Base-by-base conservation (phyloP, 2,888 invertebrate species). In the Drosophila setosimentum region DNA sequence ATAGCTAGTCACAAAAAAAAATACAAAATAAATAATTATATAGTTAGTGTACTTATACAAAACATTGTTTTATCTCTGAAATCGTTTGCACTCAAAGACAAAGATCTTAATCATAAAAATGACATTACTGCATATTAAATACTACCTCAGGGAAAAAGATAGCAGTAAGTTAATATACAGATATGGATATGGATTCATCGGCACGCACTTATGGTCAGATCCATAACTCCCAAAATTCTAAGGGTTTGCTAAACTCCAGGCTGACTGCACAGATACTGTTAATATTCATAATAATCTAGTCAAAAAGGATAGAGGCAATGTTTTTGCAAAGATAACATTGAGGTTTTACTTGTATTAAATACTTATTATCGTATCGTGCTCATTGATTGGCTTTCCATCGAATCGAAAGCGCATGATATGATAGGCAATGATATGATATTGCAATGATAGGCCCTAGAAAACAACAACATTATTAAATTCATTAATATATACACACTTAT, bases 1-100 rank as follows among this genome's bases (percentile, higher is more conserved):
- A 88, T 60, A 80, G 67, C 40, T 50, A 21, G 21, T 2, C 21
- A 8, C 7, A 54, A n/a, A 13, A 37, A 8, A 2, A 29, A 4
- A 18, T 32, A 27, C 2, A 21, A 45, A 45, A 45, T 21, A 21
- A 21, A 8, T 11, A 48, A 42, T 29, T 53, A 57, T 27, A 29
- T 49, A 54, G 32, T 45, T 27, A 62, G 29, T 40, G n/a, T 54
- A 54, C 24, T 27, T 13, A 53, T 11, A 11, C 13, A 35, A 65
- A 13, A 29, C 27, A 29, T 37, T 27, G n/a, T 29, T 50, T 11
- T 40, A 29, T 29, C 16, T 16, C 29, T 29, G 8, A 37, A 55
- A 27, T 13, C 3, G 21, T 2, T 2, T 42, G n/a, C 40, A 11
- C n/a, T 5, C 40, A 21, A n/a, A 21, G n/a, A 5, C 40, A 21